Evolutionary conservation across 92 coral and sea anemone species (phyloP).

Genomic region (Parazoanthus swiftii): DNA sequence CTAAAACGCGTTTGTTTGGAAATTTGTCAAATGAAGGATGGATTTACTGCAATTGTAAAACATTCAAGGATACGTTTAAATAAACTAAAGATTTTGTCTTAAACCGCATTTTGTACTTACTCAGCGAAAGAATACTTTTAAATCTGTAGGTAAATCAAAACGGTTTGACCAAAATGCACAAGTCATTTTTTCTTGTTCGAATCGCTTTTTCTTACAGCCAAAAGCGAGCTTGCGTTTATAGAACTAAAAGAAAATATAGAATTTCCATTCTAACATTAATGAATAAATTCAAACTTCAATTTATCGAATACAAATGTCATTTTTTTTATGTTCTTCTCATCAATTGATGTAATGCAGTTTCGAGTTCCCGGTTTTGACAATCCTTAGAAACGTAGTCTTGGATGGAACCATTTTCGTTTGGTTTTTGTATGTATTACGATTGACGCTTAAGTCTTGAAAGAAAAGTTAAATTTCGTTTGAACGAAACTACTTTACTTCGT

Average conservation of each 20-base stretch:
- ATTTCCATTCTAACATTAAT: background rate
- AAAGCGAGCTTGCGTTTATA: too few species aligned
- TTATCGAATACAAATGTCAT: background rate
- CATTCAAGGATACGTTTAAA: too few species aligned
- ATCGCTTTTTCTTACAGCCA: background rate
- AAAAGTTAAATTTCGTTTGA: too few species aligned
- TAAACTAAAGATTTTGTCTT: background rate
- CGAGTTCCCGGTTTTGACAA: background rate
- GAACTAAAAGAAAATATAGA: too few species aligned
- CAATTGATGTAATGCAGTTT: background rate
- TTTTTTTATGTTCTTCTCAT: background rate
- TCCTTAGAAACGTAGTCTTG: too few species aligned
- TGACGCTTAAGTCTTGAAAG: background rate
- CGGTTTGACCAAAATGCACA: background rate
- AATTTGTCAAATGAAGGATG: background rate
- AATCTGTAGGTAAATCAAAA: background rate
- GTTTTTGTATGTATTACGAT: background rate
- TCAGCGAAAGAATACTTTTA: background rate
- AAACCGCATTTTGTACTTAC: background rate
- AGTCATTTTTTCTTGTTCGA: background rate
- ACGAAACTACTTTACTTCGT: background rate
- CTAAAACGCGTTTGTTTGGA: background rate
- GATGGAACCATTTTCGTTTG: too few species aligned
- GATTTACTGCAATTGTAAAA: background rate
- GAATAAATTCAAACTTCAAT: background rate